Evolutionary conservation across 2,888 invertebrate genomes (phyloP), one percentile per base, ranked within the genome.

Genomic region (Synanthedon tipuliformis): DNA sequence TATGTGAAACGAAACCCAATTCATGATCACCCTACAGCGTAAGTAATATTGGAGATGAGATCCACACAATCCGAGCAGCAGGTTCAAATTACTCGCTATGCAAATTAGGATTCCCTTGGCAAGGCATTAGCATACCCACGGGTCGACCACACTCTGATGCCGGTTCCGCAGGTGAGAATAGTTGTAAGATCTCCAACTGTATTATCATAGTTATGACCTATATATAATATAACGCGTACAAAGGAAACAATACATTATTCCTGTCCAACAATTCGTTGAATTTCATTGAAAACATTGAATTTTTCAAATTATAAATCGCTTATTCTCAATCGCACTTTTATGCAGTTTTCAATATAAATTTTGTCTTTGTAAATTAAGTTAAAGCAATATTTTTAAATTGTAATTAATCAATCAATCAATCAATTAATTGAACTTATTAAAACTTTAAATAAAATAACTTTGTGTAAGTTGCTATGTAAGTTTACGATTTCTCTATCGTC

Each of bases 41-140:
- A 8, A 49, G 18, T 50, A 50, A 50, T 50, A 53, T 48, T 27
- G 50, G 45, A 15, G 34, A 27, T 50, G 12, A 50, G 52, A 12
- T 11, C 10, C 52, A 8, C 54, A 58, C 59, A 58, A 63, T 62
- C 55, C 57, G 13, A 55, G 52, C 40, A 51, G 55, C 62, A 56
- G 62, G 60, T 57, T 61, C 58, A 61, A 68, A 69, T 69, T 65
- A 66, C 66, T 66, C 59, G 57, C 54, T 60, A 69, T 69, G 69
- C 61, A 69, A 68, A 69, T 69, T 56, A 63, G 59, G 57, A 61
- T 58, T 59, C 61, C 57, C 51, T 49, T 13, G 53, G 56, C 48
- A 16, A 10, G 12, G 34, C 12, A 53, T 53, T 53, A 53, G 53
- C 53, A 53, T 53, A 53, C 13, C 34, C 27, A 45, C 23, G 13